These are phyloP conservation scores for Bacillus rossius DNA, from an alignment of 1,140 invertebrate species.

Conservation along the genomic window DNA sequence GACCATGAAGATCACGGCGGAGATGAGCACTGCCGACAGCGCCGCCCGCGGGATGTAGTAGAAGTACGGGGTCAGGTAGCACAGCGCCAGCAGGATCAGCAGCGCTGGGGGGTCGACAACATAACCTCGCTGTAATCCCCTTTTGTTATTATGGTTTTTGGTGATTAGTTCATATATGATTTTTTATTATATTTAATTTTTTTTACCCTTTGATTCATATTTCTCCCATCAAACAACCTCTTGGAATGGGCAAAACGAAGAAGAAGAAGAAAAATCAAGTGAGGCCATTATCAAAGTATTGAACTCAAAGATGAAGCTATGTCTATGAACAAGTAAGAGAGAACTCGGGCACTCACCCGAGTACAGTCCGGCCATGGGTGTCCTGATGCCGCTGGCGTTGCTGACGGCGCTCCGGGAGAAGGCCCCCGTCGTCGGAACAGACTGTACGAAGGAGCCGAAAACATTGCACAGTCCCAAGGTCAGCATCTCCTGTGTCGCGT, in stretches of 20 bases:
- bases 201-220: no score
- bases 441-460: constrained; percentile 62
- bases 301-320: no score
- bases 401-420: constrained; percentile 70
- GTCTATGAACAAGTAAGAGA: no score
- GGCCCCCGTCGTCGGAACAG: constrained; percentile 66
- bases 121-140: no score
- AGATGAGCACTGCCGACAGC: constrained; percentile 60
- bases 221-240: not conserved
- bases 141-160: no score
- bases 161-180: no score
- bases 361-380: constrained; percentile 63
- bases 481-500: constrained; percentile 62
- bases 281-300: no score
- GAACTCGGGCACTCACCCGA: constrained; percentile 47
- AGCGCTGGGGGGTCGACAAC: constrained; percentile 47
- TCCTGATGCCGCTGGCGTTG: constrained; percentile 66
- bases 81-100: constrained; percentile 53
- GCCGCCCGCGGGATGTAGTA: constrained; percentile 62
- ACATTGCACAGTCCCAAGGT: constrained; percentile 64
- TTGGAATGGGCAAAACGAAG: not conserved
- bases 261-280: constrained; percentile 3
- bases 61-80: constrained; percentile 63
- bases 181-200: no score
- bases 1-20: constrained; percentile 63